phyloP scores from a whole-genome alignment of 2,797 vertebrate genomes.

The Smutsia temminckii region DNA sequence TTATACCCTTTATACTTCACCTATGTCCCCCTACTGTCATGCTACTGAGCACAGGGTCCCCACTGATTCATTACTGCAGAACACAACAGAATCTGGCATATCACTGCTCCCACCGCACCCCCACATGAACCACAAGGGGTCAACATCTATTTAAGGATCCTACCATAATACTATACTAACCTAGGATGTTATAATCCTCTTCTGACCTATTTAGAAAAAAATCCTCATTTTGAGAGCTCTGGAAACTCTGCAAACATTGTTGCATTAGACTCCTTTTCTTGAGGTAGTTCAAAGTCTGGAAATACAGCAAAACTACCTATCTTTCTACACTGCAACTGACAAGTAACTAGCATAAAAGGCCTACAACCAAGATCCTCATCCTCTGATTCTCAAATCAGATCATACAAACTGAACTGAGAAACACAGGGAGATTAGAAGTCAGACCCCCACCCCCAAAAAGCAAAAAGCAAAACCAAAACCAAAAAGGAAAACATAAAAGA shows the following conservation, averaged over 20 bases:
- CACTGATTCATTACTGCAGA: not conserved
- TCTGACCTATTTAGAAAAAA: not conserved
- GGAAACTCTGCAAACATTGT: not conserved
- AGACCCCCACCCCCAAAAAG: not conserved
- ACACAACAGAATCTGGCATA: rapidly evolving
- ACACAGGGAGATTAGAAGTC: not conserved
- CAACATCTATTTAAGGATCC: not conserved
- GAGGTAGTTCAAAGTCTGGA: conserved; percentile 50
- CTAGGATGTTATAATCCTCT: not conserved
- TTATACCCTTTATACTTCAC: not conserved
- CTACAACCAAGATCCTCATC: not conserved
- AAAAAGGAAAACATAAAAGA: not conserved
- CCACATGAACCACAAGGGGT: not conserved
- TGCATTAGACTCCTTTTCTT: conserved; percentile 22
- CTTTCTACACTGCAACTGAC: not conserved
- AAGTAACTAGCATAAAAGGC: not conserved
- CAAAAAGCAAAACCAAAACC: not conserved
- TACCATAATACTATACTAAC: not conserved
- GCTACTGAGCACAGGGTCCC: not conserved
- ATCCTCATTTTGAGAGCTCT: not conserved
- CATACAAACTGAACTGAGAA: not conserved
- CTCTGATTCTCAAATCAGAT: not conserved
- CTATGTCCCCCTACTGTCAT: not conserved
- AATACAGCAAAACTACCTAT: not conserved
- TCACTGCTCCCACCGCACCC: not conserved